Conservation (phyloP, 2,113 vertebrate genomes). For the Barbus barbus region DNA sequence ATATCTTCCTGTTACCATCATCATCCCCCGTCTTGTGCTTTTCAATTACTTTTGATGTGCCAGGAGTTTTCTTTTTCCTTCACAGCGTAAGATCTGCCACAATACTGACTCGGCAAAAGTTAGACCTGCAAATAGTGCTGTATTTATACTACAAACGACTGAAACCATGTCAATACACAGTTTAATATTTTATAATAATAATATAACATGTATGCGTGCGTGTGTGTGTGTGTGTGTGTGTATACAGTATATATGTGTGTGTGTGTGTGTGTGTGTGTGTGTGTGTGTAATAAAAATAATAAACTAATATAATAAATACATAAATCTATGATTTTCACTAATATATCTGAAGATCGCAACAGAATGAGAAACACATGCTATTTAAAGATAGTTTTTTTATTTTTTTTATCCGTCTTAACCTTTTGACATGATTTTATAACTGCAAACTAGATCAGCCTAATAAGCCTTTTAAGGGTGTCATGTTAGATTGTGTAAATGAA, state of each 20-base stretch:
- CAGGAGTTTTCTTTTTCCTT: not conserved
- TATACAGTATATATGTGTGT: too few relatives aligned
- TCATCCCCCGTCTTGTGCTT: not conserved
- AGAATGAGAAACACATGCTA: too few relatives aligned
- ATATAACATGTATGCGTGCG: too few relatives aligned
- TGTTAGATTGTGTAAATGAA: slow-evolving; percentile 11
- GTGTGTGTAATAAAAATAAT: too few relatives aligned
- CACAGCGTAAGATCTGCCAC: not conserved
- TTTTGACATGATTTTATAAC: not conserved
- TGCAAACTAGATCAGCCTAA: not conserved
- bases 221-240: too few relatives aligned
- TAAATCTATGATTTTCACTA: too few relatives aligned
- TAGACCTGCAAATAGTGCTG: not conserved
- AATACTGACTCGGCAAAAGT: not conserved
- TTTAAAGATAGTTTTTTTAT: too few relatives aligned
- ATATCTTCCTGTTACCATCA: not conserved
- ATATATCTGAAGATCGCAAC: too few relatives aligned
- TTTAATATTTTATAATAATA: too few relatives aligned
- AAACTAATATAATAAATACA: too few relatives aligned
- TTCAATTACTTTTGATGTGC: slow-evolving; percentile 7
- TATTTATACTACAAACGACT: not conserved
- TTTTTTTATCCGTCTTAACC: too few relatives aligned
- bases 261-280: too few relatives aligned
- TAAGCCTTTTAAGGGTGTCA: not conserved
- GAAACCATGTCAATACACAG: not conserved